Evolutionary conservation across 2,888 invertebrate species (phyloP).

Genomic region (Eucera pruinosa): DNA sequence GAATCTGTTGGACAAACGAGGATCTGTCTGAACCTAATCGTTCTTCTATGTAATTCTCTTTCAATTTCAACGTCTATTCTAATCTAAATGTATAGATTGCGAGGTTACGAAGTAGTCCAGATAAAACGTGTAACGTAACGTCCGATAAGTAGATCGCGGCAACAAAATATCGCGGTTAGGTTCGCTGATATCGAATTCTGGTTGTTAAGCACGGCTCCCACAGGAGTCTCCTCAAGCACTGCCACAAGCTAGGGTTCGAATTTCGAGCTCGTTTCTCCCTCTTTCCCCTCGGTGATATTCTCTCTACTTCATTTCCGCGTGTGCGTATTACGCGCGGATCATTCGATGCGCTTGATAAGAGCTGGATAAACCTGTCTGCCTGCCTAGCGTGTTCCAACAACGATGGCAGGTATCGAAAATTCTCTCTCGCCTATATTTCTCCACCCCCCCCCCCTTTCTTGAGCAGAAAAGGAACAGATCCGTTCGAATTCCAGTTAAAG

Average conservation of each 20-base stretch:
- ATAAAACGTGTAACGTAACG: background rate
- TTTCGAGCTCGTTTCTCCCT: constrained; percentile 32
- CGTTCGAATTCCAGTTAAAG: background rate
- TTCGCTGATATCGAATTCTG: constrained; percentile 39
- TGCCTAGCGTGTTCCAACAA: too few species aligned
- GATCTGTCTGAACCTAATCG: too few species aligned
- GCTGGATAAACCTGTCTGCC: constrained; percentile 27
- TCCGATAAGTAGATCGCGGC: background rate
- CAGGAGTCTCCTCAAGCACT: constrained; percentile 46
- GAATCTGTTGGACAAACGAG: too few species aligned
- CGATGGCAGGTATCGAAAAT: background rate
- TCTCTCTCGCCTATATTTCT: background rate
- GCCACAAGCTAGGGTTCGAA: constrained; percentile 56
- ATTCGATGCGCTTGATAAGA: constrained; percentile 23
- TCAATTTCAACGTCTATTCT: background rate
- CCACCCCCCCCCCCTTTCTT: background rate
- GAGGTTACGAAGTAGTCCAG: background rate
- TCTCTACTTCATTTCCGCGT: constrained; percentile 39
- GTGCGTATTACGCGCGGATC: constrained; percentile 1
- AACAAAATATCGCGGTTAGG: constrained; percentile 15
- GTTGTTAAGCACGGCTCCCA: constrained; percentile 27
- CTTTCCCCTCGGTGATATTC: constrained; percentile 34
- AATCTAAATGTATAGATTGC: too few species aligned
- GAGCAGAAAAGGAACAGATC: background rate
- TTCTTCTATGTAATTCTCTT: too few species aligned